Base-by-base conservation (phyloP, 2,888 invertebrate genomes). In the Drosophila picticornis region DNA sequence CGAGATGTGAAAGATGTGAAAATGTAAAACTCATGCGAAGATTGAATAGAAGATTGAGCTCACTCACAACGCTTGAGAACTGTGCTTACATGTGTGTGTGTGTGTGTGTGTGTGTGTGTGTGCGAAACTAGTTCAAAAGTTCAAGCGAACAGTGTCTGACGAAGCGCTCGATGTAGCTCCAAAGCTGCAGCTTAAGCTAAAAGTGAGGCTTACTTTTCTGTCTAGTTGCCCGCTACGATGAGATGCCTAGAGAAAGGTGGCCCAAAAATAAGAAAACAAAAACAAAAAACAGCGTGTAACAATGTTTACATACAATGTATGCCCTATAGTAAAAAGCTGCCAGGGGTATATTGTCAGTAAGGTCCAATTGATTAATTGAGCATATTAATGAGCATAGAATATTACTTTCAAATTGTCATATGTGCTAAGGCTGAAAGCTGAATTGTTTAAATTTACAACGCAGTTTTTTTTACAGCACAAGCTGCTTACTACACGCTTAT, bases 81-180 rank as follows among this genome's bases (percentile, higher is more conserved):
- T 60, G 50, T 13, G 56, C 46, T 25, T 16, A 46, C 25, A 2
- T 27, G 2, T 55, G 4, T 31, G 25, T 36, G 6, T 34, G 6
- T 53, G 16, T 53, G 32, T 69, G 74, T 64, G 67, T 32, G 51
- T 11, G 4, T 52, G 7, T 27, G 13, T 32, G 10, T 73, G 77
- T 68, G 75, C 66, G 70, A 91, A 90, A 83, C 91, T 90, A 91
- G 90, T 91, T 90, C 91, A 90, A 91, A 91, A 90, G 90, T 91
- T 90, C 90, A 91, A 80, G 70, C 84, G 61, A 80, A 72, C 72
- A 73, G 55, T 46, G 64, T 62, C 75, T 50, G 78, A 57, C 59
- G 75, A 61, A 78, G 60, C 50, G 56, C 46, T 43, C 57, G 61
- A 58, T 63, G 63, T 59, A 58, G 58, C 50, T 48, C 27, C 2